Base-by-base conservation (phyloP, 2,797 vertebrate species). In the Pampus argenteus region DNA sequence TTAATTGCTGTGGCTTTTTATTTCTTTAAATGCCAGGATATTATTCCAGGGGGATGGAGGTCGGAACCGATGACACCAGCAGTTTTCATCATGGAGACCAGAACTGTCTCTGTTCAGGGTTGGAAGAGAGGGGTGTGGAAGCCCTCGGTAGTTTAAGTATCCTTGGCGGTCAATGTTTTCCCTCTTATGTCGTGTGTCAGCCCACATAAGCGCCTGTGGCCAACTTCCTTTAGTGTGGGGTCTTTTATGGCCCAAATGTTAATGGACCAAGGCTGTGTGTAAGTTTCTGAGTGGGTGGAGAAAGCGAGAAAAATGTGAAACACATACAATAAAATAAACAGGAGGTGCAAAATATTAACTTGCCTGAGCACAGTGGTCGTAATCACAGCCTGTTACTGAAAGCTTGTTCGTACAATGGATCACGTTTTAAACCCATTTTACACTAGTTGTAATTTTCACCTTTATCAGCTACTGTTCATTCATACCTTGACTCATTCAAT, bases 191-290 rank as follows among this genome's bases (percentile, higher is more conserved):
- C 3, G 20, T 83, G 80, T 70, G 71, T 90, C 76, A 56, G 78
- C 69, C 82, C 78, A 78, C 76, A 77, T 67, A 70, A 82, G 45
- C n/a, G 65, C 76, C 80, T 93, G 85, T 87, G 88, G 90, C 66
- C 66, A 48, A 22, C 77, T 85, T 64, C 59, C 59, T 82, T 88
- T 88, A 66, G 52, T 86, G 83, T 87, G 77, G 75, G 84, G 81
- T 80, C 72, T 82, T 86, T 85, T 82, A 86, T 73, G 62, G 56
- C 57, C 62, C 29, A 26, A 72, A 86, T 83, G 60, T 83, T 84
- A 83, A 84, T 88, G 76, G 28, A 14, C 67, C 83, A 81, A 78
- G 40, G 63, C 65, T 79, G 57, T 64, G 56, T 71, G 62, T 38
- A 11, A 28, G 64, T 74, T 23, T 70, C 45, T 70, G 57, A 57